These are phyloP conservation scores for Panurus biarmicus DNA, from an alignment of 2,113 vertebrate genomes.

Conservation along the genomic window DNA sequence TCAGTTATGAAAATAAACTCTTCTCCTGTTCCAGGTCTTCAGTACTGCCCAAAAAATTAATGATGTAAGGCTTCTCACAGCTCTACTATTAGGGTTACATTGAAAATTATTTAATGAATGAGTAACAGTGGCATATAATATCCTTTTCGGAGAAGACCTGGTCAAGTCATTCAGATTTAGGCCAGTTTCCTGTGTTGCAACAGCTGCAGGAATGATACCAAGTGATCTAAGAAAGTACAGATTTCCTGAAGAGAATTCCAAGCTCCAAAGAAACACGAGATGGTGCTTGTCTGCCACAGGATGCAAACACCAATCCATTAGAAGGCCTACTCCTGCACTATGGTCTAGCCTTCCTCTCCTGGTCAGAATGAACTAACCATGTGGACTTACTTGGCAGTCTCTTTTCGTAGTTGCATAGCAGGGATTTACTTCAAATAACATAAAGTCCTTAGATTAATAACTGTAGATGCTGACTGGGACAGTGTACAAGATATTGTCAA, in stretches of 20 bases:
- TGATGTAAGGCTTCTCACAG: background rate
- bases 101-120: background rate
- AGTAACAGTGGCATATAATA: background rate
- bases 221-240: background rate
- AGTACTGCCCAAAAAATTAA: background rate
- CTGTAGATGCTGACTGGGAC: background rate
- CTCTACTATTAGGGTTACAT: background rate
- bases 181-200: background rate
- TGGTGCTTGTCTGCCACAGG: background rate
- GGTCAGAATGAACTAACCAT: background rate
- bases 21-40: background rate
- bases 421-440: background rate
- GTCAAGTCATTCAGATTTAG: background rate
- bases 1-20: background rate
- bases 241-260: constrained; percentile 10
- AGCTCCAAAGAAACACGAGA: background rate
- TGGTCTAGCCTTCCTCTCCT: background rate
- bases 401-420: background rate
- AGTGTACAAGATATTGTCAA: background rate
- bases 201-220: constrained; percentile 1
- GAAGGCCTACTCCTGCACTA: background rate
- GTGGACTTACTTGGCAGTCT: background rate
- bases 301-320: background rate
- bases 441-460: background rate
- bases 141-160: background rate